Percentiles rank a stretch among this genome's conserved stretches.
These are phyloP conservation scores for Petromus typicus DNA, from an alignment of 2,113 vertebrate genomes.

Conservation along the genomic window DNA sequence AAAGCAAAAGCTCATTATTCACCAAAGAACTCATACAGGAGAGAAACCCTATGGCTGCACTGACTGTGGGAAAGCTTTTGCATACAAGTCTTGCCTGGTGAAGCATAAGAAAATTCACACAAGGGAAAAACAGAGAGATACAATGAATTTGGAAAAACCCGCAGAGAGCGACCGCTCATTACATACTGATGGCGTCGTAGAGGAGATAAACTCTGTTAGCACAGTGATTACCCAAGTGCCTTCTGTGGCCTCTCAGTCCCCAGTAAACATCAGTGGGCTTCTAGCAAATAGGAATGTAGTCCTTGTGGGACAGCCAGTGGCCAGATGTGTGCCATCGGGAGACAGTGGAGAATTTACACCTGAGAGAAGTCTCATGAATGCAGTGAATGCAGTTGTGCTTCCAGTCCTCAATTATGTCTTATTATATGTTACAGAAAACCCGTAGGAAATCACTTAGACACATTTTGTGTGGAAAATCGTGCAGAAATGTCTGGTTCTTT, in stretches of 20 bases:
- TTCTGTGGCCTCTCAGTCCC: background rate
- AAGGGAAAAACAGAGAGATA: background rate
- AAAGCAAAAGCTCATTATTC: constrained; percentile 49
- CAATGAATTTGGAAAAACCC: constrained; percentile 20
- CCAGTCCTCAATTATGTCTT: constrained; percentile 62
- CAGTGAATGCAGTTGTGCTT: constrained; percentile 36
- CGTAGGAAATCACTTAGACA: background rate
- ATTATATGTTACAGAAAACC: constrained; percentile 60
- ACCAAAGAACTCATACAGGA: constrained; percentile 63
- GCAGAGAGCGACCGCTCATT: background rate
- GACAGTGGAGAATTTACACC: constrained; percentile 26
- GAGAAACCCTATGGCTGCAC: constrained; percentile 59
- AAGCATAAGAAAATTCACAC: constrained; percentile 30
- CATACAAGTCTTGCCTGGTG: background rate
- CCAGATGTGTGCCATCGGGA: background rate
- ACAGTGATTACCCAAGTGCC: background rate
- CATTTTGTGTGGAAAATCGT: background rate
- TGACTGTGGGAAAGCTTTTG: constrained; percentile 58
- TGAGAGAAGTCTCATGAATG: constrained; percentile 20
- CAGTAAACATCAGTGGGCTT: background rate
- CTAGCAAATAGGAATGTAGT: constrained; percentile 17
- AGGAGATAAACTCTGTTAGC: constrained; percentile 17
- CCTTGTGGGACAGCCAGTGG: constrained; percentile 45
- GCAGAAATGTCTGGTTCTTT: background rate
- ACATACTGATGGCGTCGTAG: background rate